Conservation (phyloP, 2,888 invertebrate genomes). For the Drosophila affinis region DNA sequence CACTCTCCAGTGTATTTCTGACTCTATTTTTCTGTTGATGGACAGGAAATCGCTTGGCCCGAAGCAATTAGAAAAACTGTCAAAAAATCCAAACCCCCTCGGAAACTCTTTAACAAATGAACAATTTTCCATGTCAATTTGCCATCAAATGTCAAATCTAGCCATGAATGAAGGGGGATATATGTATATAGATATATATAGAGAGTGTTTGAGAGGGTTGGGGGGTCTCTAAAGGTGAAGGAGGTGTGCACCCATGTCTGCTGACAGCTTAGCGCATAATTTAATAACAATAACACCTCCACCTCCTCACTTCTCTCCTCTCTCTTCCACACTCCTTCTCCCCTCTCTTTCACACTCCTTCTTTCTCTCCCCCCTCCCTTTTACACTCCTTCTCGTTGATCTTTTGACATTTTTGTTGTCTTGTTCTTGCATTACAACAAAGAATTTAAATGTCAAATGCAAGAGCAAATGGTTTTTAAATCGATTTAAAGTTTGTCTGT, state of each 20-base stretch:
- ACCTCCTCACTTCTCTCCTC: background rate
- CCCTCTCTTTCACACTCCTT: background rate
- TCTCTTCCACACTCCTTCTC: background rate
- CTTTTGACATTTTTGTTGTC: conserved; percentile 54
- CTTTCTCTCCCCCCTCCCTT: background rate
- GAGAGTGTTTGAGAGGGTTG: background rate
- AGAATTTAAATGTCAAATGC: conserved; percentile 49
- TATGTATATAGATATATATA: conserved; percentile 17
- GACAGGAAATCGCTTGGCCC: conserved; percentile 58
- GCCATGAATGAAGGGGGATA: conserved; percentile 30
- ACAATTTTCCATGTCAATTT: conserved; percentile 71
- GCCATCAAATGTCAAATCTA: conserved; percentile 68
- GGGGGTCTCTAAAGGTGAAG: background rate
- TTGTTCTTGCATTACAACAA: conserved; percentile 15
- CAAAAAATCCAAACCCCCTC: conserved; percentile 35
- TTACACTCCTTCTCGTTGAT: conserved; percentile 7
- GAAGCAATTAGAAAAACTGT: conserved; percentile 70
- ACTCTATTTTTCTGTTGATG: conserved; percentile 44
- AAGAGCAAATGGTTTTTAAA: conserved; percentile 57
- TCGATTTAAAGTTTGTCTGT: conserved; percentile 50
- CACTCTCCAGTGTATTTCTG: background rate
- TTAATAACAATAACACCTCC: conserved; percentile 58
- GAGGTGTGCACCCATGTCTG: conserved; percentile 66
- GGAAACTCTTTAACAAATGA: conserved; percentile 50
- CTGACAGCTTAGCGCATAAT: conserved; percentile 77